Conservation (phyloP, 2,113 vertebrate genomes). For the Paraplagusia blochii region DNA sequence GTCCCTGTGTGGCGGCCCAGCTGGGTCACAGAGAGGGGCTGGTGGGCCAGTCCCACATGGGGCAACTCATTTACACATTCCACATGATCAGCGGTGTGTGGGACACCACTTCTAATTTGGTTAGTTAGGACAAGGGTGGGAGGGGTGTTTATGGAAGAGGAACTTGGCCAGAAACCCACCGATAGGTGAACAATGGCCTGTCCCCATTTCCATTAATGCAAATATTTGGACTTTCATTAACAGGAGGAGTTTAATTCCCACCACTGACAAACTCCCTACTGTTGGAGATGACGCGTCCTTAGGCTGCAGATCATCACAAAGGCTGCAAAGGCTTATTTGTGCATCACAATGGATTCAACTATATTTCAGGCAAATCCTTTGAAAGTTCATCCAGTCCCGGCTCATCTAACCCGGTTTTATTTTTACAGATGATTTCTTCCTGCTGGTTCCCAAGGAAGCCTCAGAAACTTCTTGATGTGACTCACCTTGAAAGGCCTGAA, state of each 20-base stretch:
- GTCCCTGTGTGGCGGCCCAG: constrained; percentile 35
- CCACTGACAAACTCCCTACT: background rate
- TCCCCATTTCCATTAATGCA: constrained; percentile 67
- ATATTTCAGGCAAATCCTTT: constrained; percentile 1
- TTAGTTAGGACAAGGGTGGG: constrained; percentile 64
- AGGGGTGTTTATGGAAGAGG: constrained; percentile 56
- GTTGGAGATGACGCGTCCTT: constrained; percentile 1
- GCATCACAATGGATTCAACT: too few species aligned
- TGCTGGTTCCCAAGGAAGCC: background rate
- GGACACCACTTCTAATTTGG: constrained; percentile 72
- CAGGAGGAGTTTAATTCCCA: background rate
- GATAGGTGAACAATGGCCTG: constrained; percentile 60
- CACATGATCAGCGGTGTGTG: constrained; percentile 66
- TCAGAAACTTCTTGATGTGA: background rate
- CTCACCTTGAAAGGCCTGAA: constrained; percentile 97
- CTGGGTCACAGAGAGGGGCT: constrained; percentile 47
- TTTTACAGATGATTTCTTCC: background rate
- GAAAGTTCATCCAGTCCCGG: background rate
- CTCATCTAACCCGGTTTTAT: too few species aligned
- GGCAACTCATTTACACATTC: constrained; percentile 78
- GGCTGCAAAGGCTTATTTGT: background rate
- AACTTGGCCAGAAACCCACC: constrained; percentile 28
- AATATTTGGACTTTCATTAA: constrained; percentile 43
- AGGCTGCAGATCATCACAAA: background rate
- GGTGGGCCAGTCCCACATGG: constrained; percentile 53